phyloP scores from a whole-genome alignment of 2,113 vertebrate genomes.

The Erythrocercus mccallii region DNA sequence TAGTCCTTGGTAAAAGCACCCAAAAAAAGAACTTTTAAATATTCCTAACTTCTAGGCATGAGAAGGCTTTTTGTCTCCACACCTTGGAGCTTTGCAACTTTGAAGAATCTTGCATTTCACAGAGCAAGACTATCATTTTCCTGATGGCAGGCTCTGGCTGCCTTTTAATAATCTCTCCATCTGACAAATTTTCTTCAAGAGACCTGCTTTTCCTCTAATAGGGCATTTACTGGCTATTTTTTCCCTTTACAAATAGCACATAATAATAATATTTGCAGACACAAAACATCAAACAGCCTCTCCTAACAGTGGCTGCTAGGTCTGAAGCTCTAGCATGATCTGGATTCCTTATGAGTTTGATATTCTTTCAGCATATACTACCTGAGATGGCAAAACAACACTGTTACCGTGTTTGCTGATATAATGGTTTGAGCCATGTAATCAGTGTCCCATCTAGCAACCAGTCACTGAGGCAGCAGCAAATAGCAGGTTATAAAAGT shows the following conservation, averaged over 20 bases:
- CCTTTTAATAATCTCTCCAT: slow-evolving; percentile 25
- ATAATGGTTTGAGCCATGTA: not conserved
- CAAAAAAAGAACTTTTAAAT: not conserved
- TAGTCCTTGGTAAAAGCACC: not conserved
- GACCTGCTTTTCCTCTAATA: slow-evolving; percentile 31
- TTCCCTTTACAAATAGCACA: slow-evolving; percentile 40
- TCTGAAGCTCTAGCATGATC: slow-evolving; percentile 16
- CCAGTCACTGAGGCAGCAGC: not conserved
- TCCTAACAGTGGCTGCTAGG: not conserved
- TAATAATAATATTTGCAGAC: slow-evolving; percentile 57
- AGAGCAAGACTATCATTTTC: not conserved
- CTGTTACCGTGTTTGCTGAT: not conserved
- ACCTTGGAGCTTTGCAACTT: not conserved
- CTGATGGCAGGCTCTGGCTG: slow-evolving; percentile 20
- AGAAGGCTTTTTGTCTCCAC: not conserved
- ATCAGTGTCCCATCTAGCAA: not conserved
- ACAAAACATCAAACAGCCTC: slow-evolving; percentile 60
- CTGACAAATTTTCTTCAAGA: slow-evolving; percentile 53
- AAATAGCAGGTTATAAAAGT: not conserved
- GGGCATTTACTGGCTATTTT: slow-evolving; percentile 34
- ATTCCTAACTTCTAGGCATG: not conserved
- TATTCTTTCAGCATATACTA: not conserved
- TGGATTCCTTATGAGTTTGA: not conserved
- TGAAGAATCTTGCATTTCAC: not conserved
- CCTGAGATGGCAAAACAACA: not conserved